These are phyloP conservation scores for Scotopteryx bipunctaria DNA, from an alignment of 2,888 invertebrate species.

Conservation along the genomic window DNA sequence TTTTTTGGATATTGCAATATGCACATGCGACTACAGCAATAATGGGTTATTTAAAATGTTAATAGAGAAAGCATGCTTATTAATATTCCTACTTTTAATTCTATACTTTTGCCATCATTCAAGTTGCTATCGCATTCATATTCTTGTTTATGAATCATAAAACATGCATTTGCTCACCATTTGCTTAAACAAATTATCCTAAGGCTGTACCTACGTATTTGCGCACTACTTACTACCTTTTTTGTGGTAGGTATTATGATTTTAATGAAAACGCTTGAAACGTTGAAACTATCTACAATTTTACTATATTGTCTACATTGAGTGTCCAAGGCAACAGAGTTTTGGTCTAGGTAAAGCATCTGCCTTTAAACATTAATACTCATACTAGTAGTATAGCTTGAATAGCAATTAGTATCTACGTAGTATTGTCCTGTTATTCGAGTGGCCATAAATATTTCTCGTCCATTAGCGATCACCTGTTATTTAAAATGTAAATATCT, in stretches of 20 bases:
- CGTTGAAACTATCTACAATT: background rate
- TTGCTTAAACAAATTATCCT: too few relatives aligned
- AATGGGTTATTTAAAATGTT: too few relatives aligned
- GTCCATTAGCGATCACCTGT: background rate
- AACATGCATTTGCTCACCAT: conserved; percentile 9
- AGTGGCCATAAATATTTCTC: conserved; percentile 4
- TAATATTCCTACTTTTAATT: conserved; percentile 5
- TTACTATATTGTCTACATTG: background rate
- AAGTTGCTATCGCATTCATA: conserved; percentile 5
- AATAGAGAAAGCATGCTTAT: conserved; percentile 14
- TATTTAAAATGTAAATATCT: conserved; percentile 10
- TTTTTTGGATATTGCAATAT: too few relatives aligned
- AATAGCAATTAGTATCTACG: conserved; percentile 13
- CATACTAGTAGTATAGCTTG: too few relatives aligned
- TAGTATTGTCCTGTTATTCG: conserved; percentile 11
- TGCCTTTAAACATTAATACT: conserved; percentile 6
- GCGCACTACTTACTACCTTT: too few relatives aligned
- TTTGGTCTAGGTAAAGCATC: conserved; percentile 8
- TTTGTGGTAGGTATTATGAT: too few relatives aligned
- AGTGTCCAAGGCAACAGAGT: conserved; percentile 20
- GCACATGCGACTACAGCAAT: too few relatives aligned
- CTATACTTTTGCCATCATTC: background rate
- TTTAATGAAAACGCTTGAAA: too few relatives aligned
- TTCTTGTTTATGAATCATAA: conserved; percentile 16
- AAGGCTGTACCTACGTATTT: too few relatives aligned